Evolutionary conservation across 2,888 invertebrate genomes (phyloP), one percentile per base, ranked within the genome.

Genomic region (Nymphalis c-album): DNA sequence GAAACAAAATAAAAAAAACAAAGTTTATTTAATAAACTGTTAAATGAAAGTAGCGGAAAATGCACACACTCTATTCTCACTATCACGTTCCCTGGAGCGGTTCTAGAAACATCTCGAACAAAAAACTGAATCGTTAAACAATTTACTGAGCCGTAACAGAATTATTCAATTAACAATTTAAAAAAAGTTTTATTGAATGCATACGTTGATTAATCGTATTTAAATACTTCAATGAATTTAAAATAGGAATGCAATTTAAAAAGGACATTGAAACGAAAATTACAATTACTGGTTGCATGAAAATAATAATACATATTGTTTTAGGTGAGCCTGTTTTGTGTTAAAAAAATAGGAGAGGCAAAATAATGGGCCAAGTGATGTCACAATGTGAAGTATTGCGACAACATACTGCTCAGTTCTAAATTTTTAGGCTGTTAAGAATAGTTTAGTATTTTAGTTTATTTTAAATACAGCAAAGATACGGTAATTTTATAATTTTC

Each of bases 121-220:
- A 55, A 55, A 53, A 55, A 31, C 53, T 22, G 53, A 16, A 40
- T 40, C 40, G 40, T 40, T 13, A 40, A 40, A 40, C 40, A 40
- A 40, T 40, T 16, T 17, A 55, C 53, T 4, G 53, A n/a, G 26
- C 45, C 57, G 50, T 64, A 51, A 60, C 65, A 53, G 51, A 53
- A 60, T 65, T 65, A 60, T 65, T 53, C 65, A 65, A 65, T 65
- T 65, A 60, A 55, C 53, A 17, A 16, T 51, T 5, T 22, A 55
- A 55, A 31, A 10, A 55, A 31, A 53, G 26, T 26, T 31, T 31
- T 26, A 17, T 55, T 26, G n/a, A 22, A 10, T 13, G 22, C 47
- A 47, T 16, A 20, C 10, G 48, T 48, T 4, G 13, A 50, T 20
- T 20, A 50, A 50, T 13, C 10, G 18, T 50, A 50, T 50, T 50